Evolutionary conservation across 2,113 vertebrate genomes (phyloP).

Genomic region (Ciconia stormi): DNA sequence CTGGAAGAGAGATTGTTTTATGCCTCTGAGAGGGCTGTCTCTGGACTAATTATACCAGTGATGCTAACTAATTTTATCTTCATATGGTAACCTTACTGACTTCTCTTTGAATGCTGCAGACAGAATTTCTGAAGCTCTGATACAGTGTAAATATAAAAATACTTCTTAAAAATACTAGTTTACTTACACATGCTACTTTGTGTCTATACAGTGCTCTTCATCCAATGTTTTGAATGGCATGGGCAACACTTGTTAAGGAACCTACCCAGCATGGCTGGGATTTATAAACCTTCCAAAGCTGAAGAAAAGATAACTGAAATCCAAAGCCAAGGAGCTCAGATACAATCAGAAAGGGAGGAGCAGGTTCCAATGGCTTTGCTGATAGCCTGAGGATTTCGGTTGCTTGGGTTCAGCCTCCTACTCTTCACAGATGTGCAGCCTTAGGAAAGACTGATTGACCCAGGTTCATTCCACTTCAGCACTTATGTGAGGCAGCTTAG

Average conservation of each 20-base stretch:
- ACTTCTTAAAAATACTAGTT: not conserved
- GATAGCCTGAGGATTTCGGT: not conserved
- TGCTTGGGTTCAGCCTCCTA: not conserved
- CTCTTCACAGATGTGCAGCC: not conserved
- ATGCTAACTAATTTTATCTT: not conserved
- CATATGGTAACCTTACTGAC: not conserved
- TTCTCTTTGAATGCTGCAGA: not conserved
- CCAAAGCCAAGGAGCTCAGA: not conserved
- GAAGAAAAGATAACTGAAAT: not conserved
- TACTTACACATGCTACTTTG: not conserved
- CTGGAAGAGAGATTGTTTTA: not conserved
- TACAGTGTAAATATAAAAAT: not conserved
- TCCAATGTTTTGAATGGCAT: not conserved
- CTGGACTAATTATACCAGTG: not conserved
- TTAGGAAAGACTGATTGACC: not conserved
- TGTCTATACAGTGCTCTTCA: not conserved
- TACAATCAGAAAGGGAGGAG: not conserved
- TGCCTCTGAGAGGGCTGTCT: not conserved
- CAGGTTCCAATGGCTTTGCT: not conserved
- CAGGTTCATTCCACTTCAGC: not conserved
- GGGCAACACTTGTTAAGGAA: not conserved
- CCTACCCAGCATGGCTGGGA: not conserved
- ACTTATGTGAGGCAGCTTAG: not conserved
- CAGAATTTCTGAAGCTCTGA: not conserved
- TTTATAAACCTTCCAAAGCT: not conserved